A percentile compares a stretch with the other conserved stretches of the same genome.
phyloP scores from a whole-genome alignment of 2,797 vertebrate genomes.

The Tauraco hartlaubi region DNA sequence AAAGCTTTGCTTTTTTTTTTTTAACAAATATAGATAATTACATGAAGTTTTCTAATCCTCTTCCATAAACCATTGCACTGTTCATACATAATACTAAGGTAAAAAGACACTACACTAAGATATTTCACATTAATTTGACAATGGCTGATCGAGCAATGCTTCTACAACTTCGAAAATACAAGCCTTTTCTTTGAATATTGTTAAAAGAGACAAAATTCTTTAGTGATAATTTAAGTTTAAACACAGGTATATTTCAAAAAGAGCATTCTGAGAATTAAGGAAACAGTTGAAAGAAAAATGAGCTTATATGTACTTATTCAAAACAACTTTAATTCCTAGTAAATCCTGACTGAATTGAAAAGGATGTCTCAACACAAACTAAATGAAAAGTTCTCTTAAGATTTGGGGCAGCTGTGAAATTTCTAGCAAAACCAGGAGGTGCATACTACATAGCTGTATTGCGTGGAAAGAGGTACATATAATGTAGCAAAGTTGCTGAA shows the following conservation, averaged over 20 bases:
- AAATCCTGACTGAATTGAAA: background rate
- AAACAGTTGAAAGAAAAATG: background rate
- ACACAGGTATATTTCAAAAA: background rate
- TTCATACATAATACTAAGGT: background rate
- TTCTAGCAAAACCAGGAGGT: background rate
- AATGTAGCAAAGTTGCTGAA: background rate
- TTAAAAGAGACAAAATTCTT: background rate
- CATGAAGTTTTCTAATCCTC: background rate
- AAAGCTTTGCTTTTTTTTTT: background rate
- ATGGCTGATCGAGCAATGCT: background rate
- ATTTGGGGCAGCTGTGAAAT: background rate
- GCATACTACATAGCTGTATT: background rate
- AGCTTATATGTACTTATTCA: background rate
- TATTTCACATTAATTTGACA: background rate
- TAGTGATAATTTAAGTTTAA: background rate
- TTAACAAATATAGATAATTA: background rate
- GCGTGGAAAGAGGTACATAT: fast-evolving
- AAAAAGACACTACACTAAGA: background rate
- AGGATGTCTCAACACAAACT: background rate
- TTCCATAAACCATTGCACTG: background rate
- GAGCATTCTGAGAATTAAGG: background rate
- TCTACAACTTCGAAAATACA: background rate
- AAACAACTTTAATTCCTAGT: background rate
- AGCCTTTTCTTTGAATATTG: background rate
- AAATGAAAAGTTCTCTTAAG: background rate